Evolutionary conservation across 2,797 vertebrate genomes (phyloP).

Genomic region (Carcharodon carcharias): DNA sequence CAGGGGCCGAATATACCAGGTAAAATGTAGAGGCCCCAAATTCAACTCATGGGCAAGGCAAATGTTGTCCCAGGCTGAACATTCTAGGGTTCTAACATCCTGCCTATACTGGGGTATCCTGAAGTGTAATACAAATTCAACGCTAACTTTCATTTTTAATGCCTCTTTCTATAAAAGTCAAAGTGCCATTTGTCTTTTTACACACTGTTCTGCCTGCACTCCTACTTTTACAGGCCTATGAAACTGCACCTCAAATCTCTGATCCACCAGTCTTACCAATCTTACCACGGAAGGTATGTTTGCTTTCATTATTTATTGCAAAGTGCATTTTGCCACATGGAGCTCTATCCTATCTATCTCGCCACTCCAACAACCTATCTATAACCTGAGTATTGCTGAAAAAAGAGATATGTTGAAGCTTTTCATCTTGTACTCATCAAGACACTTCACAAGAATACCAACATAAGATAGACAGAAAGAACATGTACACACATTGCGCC

Average conservation of each 20-base stretch:
- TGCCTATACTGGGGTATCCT: background rate
- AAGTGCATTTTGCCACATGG: background rate
- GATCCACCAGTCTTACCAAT: background rate
- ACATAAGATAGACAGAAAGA: no score
- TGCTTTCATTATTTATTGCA: background rate
- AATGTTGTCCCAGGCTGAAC: background rate
- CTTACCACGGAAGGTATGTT: background rate
- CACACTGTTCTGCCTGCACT: background rate
- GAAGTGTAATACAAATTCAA: background rate
- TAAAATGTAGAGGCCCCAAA: background rate
- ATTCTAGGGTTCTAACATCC: background rate
- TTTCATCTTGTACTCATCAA: no score
- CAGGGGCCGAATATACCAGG: background rate
- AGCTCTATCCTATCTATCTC: background rate
- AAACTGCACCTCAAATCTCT: background rate
- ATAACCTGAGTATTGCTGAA: no score
- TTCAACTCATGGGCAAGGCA: background rate
- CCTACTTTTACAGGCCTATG: background rate
- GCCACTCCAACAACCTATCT: background rate
- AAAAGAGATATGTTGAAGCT: no score
- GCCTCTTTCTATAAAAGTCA: background rate
- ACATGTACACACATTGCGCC: no score
- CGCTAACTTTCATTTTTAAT: background rate
- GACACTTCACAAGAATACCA: no score
- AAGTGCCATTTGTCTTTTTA: background rate